phyloP scores from a whole-genome alignment of 2,888 invertebrate species.

The Amiota minor region DNA sequence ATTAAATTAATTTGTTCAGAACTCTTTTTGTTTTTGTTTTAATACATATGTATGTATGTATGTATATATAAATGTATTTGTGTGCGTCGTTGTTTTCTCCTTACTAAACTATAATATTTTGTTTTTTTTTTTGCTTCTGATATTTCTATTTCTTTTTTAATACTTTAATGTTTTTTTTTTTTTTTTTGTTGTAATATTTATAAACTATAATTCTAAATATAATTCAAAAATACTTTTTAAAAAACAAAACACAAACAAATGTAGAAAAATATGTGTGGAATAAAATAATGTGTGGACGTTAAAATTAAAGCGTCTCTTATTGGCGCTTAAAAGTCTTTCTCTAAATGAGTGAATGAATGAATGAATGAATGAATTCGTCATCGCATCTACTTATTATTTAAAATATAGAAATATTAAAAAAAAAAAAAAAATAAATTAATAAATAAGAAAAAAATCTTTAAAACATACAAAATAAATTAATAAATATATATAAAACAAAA shows the following conservation, averaged over 20 bases:
- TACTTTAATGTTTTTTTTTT: conserved; percentile 16
- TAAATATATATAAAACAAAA: no score
- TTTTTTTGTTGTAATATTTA: conserved; percentile 53
- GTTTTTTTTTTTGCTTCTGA: neutral
- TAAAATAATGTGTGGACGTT: conserved; percentile 16
- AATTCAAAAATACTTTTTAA: no score
- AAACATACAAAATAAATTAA: no score
- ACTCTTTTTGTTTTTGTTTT: neutral
- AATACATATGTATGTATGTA: neutral
- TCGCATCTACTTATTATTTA: no score
- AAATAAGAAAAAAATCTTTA: conserved; percentile 30
- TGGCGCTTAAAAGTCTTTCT: conserved; percentile 6
- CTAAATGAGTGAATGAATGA: conserved; percentile 18
- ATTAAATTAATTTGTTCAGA: no score
- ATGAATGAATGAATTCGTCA: conserved; percentile 12
- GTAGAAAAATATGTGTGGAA: conserved; percentile 12
- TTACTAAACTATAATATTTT: no score
- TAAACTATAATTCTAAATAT: conserved; percentile 43
- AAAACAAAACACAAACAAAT: no score
- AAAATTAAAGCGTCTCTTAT: neutral
- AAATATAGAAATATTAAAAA: no score
- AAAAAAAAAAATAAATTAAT: conserved; percentile 54
- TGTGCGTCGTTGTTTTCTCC: conserved; percentile 20
- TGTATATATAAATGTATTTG: conserved; percentile 29
- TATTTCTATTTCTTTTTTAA: no score